phyloP scores from a whole-genome alignment of 1,140 invertebrate species.

The Drosophila guanche region DNA sequence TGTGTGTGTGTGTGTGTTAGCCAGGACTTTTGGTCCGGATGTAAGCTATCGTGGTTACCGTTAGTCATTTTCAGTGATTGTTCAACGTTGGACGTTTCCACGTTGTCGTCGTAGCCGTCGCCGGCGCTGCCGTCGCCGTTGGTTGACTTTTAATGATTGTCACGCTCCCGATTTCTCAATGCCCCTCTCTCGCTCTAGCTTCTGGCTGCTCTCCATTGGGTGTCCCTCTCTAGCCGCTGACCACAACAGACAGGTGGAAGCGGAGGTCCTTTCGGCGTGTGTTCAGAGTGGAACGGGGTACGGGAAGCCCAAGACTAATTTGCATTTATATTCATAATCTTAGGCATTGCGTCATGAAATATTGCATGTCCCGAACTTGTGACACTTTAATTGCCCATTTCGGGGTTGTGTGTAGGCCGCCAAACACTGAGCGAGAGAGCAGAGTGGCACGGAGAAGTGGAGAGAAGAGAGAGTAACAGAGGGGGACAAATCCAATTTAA shows the following conservation, averaged over 20 bases:
- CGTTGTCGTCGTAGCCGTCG: constrained; percentile 52
- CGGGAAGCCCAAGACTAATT: constrained; percentile 61
- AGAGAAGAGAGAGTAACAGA: too few relatives aligned
- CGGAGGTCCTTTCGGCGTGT: constrained; percentile 11
- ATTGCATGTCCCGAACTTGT: constrained; percentile 78
- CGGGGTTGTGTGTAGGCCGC: constrained; percentile 30
- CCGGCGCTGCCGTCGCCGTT: constrained; percentile 31
- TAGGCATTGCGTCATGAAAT: constrained; percentile 79
- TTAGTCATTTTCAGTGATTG: constrained; percentile 82
- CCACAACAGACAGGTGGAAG: constrained; percentile 66
- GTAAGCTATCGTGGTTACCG: constrained; percentile 81
- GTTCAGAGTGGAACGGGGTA: too few relatives aligned
- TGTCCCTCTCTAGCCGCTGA: constrained; percentile 3
- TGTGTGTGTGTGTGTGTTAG: constrained; percentile 9
- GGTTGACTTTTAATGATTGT: constrained; percentile 81
- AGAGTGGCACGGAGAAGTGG: too few relatives aligned
- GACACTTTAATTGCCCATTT: constrained; percentile 80
- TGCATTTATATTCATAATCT: constrained; percentile 83
- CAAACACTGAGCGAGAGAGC: neutral
- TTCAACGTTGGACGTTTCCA: constrained; percentile 66
- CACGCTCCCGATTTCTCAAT: constrained; percentile 63
- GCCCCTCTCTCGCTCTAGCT: neutral
- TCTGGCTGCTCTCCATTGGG: too few relatives aligned
- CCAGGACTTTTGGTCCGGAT: constrained; percentile 63
- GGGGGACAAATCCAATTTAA: too few relatives aligned